Evolutionary conservation across 2,797 vertebrate species (phyloP).

Genomic region (Gadopsis bispinosus): DNA sequence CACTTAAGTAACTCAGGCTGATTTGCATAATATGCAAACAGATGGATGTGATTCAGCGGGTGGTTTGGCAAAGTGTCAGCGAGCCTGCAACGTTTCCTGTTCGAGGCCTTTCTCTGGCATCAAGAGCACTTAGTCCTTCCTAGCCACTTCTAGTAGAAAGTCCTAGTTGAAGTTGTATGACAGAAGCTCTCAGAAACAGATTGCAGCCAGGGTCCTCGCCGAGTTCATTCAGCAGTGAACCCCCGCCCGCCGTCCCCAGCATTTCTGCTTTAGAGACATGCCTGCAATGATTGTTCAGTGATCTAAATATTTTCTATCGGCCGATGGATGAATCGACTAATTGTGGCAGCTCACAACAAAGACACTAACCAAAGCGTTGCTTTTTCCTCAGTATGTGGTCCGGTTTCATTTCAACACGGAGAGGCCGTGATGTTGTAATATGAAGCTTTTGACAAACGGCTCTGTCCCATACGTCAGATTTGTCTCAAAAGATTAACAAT

Average conservation of each 20-base stretch:
- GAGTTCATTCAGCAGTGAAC: constrained; percentile 25
- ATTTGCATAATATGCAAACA: constrained; percentile 76
- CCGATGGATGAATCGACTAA: not conserved
- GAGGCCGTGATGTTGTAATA: not conserved
- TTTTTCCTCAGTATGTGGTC: not conserved
- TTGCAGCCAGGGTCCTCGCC: constrained; percentile 8
- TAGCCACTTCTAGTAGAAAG: constrained; percentile 35
- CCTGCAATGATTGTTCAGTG: too few species aligned
- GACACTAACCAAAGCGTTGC: too few species aligned
- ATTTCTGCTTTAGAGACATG: not conserved
- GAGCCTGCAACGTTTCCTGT: constrained; percentile 59
- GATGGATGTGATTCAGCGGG: constrained; percentile 63
- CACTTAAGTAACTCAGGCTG: constrained; percentile 43
- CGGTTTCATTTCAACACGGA: not conserved
- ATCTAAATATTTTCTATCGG: not conserved
- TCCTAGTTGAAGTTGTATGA: constrained; percentile 13
- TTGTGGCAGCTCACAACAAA: not conserved
- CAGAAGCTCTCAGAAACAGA: constrained; percentile 24
- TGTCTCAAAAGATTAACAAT: constrained; percentile 33
- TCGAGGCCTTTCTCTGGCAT: constrained; percentile 61
- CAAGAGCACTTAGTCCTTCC: constrained; percentile 32
- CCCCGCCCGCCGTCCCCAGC: not conserved
- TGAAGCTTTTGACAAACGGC: constrained; percentile 12
- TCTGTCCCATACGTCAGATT: constrained; percentile 30
- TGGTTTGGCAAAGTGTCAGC: constrained; percentile 60